Conservation (phyloP, 2,113 vertebrate genomes). For the Thamnophis sirtalis region DNA sequence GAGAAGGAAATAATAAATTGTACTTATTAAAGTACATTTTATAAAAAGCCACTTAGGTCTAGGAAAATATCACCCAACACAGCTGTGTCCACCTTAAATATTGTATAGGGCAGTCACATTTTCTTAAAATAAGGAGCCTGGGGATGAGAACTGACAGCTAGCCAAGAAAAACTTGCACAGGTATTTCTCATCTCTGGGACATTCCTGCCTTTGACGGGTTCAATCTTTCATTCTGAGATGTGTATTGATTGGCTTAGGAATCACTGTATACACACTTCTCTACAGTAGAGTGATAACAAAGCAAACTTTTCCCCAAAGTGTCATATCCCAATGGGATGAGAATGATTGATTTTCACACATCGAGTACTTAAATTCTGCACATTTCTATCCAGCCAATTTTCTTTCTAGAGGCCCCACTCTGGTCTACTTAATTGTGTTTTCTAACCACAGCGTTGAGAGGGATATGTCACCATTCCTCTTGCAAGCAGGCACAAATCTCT, state of each 20-base stretch:
- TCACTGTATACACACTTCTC: slow-evolving; percentile 22
- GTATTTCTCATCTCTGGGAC: slow-evolving; percentile 46
- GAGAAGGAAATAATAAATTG: background rate
- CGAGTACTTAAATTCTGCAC: slow-evolving; percentile 59
- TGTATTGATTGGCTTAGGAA: slow-evolving; percentile 62
- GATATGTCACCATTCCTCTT: slow-evolving; percentile 65
- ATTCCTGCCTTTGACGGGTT: slow-evolving; percentile 47
- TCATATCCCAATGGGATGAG: slow-evolving; percentile 48
- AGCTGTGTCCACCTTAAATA: background rate
- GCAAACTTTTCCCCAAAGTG: slow-evolving; percentile 55
- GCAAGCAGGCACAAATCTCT: slow-evolving; percentile 53
- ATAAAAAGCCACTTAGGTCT: background rate
- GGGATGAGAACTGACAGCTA: slow-evolving; percentile 22
- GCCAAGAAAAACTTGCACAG: slow-evolving; percentile 32
- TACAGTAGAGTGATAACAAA: slow-evolving; percentile 49
- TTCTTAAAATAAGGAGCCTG: slow-evolving; percentile 11
- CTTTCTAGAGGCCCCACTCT: slow-evolving; percentile 57
- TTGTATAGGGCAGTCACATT: rapidly evolving
- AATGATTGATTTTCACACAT: slow-evolving; percentile 64
- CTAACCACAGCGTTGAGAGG: slow-evolving; percentile 55
- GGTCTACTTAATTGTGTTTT: slow-evolving; percentile 70
- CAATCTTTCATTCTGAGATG: slow-evolving; percentile 60
- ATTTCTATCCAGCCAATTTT: slow-evolving; percentile 71
- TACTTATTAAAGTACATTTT: background rate
- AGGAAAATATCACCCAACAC: background rate